These are phyloP conservation scores for Dendrolimus punctatus DNA, from an alignment of 1,140 invertebrate species.

Conservation along the genomic window DNA sequence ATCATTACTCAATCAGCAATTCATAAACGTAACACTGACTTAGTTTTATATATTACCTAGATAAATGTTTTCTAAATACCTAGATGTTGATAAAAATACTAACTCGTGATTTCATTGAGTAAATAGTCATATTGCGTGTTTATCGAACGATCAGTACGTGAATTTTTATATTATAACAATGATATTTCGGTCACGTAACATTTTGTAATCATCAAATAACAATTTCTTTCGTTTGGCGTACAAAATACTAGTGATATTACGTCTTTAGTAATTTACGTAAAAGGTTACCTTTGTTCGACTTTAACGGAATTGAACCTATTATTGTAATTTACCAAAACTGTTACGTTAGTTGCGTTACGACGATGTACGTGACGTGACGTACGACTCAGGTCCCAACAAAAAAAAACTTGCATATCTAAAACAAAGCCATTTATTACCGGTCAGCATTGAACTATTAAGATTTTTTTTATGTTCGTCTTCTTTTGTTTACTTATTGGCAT, in stretches of 20 bases:
- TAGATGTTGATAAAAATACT: constrained; percentile 4
- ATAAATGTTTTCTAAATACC: too few species aligned
- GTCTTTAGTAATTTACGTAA: constrained; percentile 12
- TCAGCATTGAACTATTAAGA: too few species aligned
- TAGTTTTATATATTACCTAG: too few species aligned
- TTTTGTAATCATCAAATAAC: constrained; percentile 20
- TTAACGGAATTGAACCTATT: constrained; percentile 7
- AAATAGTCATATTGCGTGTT: constrained; percentile 42
- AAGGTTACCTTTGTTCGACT: constrained; percentile 8
- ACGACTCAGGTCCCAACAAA: too few species aligned
- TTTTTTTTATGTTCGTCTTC: too few species aligned
- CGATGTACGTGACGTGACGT: too few species aligned
- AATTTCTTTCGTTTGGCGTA: constrained; percentile 12
- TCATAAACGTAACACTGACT: too few species aligned
- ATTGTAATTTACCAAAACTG: constrained; percentile 6
- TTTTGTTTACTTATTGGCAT: not conserved
- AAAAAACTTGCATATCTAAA: too few species aligned
- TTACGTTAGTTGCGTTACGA: not conserved
- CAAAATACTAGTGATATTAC: constrained; percentile 4
- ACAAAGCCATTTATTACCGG: too few species aligned
- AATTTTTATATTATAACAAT: constrained; percentile 12
- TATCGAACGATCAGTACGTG: constrained; percentile 25
- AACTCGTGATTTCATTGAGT: constrained; percentile 28
- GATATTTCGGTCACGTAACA: constrained; percentile 27
- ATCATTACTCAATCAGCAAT: too few species aligned